Evolutionary conservation across 2,888 invertebrate species (phyloP).

Genomic region (Clivina fossor): DNA sequence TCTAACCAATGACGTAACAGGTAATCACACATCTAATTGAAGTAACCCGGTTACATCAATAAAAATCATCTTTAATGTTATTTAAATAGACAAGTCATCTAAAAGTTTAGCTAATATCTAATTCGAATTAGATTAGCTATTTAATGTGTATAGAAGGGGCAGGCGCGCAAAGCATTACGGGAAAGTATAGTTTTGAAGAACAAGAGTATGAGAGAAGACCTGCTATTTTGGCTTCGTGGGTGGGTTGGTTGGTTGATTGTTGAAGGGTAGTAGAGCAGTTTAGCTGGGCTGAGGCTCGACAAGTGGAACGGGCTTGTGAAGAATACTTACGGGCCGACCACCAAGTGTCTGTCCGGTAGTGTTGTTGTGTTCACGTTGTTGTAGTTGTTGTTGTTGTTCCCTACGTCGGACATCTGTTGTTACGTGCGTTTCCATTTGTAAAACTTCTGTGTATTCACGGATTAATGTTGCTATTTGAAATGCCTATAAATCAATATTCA

Average conservation of each 20-base stretch:
- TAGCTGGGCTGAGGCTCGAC: conserved; percentile 64
- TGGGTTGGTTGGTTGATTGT: not conserved
- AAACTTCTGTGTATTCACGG: conserved; percentile 80
- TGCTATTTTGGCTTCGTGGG: not conserved
- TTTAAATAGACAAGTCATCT: too few species aligned
- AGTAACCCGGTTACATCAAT: too few species aligned
- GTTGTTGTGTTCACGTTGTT: not conserved
- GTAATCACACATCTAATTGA: too few species aligned
- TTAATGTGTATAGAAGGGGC: too few species aligned
- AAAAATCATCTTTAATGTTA: too few species aligned
- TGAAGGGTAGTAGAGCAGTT: conserved; percentile 41
- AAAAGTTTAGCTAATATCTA: too few species aligned
- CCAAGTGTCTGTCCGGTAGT: conserved; percentile 30
- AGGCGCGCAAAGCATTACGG: too few species aligned
- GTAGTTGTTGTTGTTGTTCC: too few species aligned
- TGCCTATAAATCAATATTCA: conserved; percentile 71
- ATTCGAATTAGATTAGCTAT: too few species aligned
- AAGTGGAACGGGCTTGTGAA: conserved; percentile 59
- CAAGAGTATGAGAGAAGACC: too few species aligned
- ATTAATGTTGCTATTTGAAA: conserved; percentile 92
- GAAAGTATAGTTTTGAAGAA: too few species aligned
- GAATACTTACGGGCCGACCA: conserved; percentile 57
- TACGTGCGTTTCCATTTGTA: conserved; percentile 50
- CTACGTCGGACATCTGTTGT: conserved; percentile 16
- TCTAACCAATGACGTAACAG: too few species aligned